phyloP scores from a whole-genome alignment of 2,888 invertebrate genomes.

The Eugnorisma glareosa region DNA sequence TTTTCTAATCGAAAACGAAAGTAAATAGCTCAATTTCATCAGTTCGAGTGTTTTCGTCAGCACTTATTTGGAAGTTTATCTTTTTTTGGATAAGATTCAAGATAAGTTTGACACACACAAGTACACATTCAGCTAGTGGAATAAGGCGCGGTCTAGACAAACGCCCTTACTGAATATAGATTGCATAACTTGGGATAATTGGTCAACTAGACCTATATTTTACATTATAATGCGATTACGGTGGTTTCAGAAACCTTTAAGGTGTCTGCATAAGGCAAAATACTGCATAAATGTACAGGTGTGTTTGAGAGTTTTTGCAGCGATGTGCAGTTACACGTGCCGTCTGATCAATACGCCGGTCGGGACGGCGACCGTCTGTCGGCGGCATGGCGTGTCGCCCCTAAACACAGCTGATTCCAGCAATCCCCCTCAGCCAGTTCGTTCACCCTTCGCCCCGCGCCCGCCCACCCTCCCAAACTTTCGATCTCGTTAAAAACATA shows the following conservation, averaged over 20 bases:
- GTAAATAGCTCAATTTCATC: conserved; percentile 9
- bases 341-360: conserved; percentile 88
- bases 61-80: conserved; percentile 30
- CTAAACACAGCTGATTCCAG: conserved; percentile 89
- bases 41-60: conserved; percentile 22
- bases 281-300: conserved; percentile 12
- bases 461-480: conserved; percentile 78
- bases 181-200: conserved; percentile 60
- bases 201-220: conserved; percentile 57
- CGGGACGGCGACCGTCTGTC: conserved; percentile 88
- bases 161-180: conserved; percentile 61
- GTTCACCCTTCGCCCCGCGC: conserved; percentile 83
- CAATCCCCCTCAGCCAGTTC: conserved; percentile 81
- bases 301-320: conserved; percentile 63
- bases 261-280: conserved; percentile 42
- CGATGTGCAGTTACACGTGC: conserved; percentile 79
- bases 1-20: conserved; percentile 26
- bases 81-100: conserved; percentile 40
- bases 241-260: conserved; percentile 53
- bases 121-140: conserved; percentile 16
- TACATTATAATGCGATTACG: conserved; percentile 63
- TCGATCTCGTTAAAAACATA: conserved; percentile 76
- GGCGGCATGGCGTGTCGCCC: conserved; percentile 86
- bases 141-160: conserved; percentile 60
- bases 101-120: conserved; percentile 30